Conservation (phyloP, 2,888 invertebrate species). For the Troglohyphantes excavatus region DNA sequence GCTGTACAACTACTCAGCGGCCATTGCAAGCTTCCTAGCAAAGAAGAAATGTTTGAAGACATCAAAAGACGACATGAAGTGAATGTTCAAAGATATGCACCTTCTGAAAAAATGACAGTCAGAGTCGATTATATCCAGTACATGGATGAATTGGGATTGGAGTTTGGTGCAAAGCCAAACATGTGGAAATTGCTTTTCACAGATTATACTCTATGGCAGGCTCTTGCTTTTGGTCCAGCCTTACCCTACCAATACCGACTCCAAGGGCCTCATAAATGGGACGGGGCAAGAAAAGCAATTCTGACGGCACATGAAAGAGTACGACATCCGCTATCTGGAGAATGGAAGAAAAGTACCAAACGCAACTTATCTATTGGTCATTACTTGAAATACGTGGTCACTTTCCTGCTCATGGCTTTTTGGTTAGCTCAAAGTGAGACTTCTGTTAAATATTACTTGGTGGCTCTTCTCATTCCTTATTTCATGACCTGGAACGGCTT, state of each 20-base stretch:
- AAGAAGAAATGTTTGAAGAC: conserved; percentile 63
- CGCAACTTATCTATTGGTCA: neutral
- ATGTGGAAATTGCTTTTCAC: conserved; percentile 81
- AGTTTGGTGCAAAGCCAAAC: conserved; percentile 81
- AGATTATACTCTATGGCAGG: conserved; percentile 76
- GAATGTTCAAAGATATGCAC: conserved; percentile 43
- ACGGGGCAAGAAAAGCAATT: conserved; percentile 75
- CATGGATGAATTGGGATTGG: conserved; percentile 66
- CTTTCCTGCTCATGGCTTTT: conserved; percentile 51
- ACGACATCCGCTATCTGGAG: conserved; percentile 43
- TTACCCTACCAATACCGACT: conserved; percentile 77
- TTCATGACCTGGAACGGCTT: conserved; percentile 67
- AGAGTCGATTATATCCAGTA: conserved; percentile 71
- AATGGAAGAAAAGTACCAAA: conserved; percentile 22
- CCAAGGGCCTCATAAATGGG: conserved; percentile 76
- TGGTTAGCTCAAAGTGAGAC: conserved; percentile 51
- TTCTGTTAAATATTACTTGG: conserved; percentile 46
- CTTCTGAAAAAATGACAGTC: conserved; percentile 62
- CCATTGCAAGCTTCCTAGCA: conserved; percentile 49
- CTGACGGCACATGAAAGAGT: conserved; percentile 69
- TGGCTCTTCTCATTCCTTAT: conserved; percentile 54
- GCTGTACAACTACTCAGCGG: conserved; percentile 60
- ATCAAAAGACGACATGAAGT: conserved; percentile 54
- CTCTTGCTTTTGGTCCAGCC: conserved; percentile 68
- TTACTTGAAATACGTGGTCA: conserved; percentile 50